These are phyloP conservation scores for Rhopalosiphum padi DNA, from an alignment of 1,140 invertebrate species.

Conservation along the genomic window DNA sequence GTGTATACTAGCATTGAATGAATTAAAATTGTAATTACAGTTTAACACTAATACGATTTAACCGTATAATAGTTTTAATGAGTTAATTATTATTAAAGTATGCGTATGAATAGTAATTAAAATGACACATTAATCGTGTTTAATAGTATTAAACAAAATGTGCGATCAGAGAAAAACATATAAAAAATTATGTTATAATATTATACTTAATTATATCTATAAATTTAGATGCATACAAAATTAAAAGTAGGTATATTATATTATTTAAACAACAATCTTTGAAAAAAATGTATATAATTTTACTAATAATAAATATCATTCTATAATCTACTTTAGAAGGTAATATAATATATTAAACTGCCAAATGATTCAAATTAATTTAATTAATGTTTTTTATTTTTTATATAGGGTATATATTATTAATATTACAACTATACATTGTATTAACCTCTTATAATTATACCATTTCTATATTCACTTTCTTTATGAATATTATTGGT, in stretches of 20 bases:
- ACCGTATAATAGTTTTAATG: neutral
- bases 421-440: neutral
- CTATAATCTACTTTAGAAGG: neutral
- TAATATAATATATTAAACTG: neutral
- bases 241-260: neutral
- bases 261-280: neutral
- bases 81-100: conserved; percentile 10
- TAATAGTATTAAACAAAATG: neutral
- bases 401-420: neutral
- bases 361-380: neutral
- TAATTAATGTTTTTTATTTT: conserved; percentile 1
- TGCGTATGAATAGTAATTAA: neutral
- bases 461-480: neutral
- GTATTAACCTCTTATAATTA: neutral
- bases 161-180: neutral
- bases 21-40: conserved; percentile 31
- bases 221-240: neutral
- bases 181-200: neutral
- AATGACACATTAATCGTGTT: neutral
- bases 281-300: too few species aligned
- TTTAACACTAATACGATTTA: neutral
- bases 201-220: neutral
- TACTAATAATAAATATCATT: neutral
- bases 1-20: neutral
- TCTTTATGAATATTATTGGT: neutral